phyloP scores from a whole-genome alignment of 2,113 vertebrate species.

The Alexandromys fortis region DNA sequence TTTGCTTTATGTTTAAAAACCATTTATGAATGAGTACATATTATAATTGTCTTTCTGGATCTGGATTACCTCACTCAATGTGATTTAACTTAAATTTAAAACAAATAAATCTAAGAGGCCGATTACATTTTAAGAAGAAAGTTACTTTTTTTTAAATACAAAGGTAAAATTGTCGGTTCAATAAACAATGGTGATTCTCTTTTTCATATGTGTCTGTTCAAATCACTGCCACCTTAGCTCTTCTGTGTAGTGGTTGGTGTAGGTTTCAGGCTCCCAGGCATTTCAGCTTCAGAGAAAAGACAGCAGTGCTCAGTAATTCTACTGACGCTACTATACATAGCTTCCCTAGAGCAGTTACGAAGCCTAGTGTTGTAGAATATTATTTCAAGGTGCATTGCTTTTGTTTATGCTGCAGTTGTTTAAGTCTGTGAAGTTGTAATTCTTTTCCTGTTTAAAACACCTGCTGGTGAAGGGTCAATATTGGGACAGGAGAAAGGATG shows the following conservation, averaged over 20 bases:
- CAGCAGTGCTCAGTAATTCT: background rate
- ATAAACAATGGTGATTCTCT: background rate
- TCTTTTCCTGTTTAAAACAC: no score
- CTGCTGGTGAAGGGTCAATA: no score
- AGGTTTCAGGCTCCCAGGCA: background rate
- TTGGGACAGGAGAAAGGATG: no score
- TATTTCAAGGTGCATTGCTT: no score
- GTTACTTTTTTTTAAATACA: background rate
- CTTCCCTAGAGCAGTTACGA: conserved; percentile 4
- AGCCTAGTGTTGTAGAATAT: background rate
- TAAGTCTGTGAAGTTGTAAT: no score
- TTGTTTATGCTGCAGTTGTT: no score
- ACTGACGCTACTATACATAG: background rate
- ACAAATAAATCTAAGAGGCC: background rate
- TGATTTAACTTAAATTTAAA: background rate
- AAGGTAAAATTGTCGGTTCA: background rate
- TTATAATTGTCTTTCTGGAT: no score
- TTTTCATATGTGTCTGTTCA: background rate
- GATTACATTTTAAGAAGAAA: conserved; percentile 1
- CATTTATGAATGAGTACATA: no score
- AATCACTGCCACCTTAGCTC: background rate
- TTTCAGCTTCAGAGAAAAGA: conserved; percentile 16
- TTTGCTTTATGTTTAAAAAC: no score
- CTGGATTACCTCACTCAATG: no score
- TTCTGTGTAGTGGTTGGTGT: background rate